A percentile compares a stretch with the other conserved stretches of the same genome.
These are phyloP conservation scores for Melieria omissa DNA, from an alignment of 2,888 invertebrate genomes.

Conservation along the genomic window DNA sequence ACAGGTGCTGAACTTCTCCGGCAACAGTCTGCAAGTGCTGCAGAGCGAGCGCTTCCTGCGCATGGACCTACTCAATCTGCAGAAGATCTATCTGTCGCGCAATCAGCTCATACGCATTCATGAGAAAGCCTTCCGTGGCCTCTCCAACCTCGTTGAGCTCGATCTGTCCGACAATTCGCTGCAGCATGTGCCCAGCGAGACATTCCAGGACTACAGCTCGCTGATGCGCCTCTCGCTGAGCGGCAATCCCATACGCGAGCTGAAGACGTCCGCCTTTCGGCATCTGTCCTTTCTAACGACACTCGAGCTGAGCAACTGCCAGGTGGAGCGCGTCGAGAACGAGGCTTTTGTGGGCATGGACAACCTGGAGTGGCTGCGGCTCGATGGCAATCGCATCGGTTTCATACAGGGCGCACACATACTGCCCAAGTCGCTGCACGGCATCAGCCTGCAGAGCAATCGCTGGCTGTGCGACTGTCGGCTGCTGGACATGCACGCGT, in stretches of 20 bases:
- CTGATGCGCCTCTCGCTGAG: conserved; percentile 85
- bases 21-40: conserved; percentile 83
- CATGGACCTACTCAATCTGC: conserved; percentile 84
- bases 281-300: conserved; percentile 81
- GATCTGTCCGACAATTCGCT: conserved; percentile 87
- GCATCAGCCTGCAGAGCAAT: conserved; percentile 85
- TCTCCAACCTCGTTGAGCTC: conserved; percentile 88
- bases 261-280: conserved; percentile 79
- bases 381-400: conserved; percentile 84
- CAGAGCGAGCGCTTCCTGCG: conserved; percentile 83
- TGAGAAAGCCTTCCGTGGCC: conserved; percentile 82
- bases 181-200: conserved; percentile 80
- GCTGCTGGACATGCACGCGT: conserved; percentile 79
- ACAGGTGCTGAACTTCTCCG: conserved; percentile 87
- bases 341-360: conserved; percentile 85
- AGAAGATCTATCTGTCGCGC: conserved; percentile 84
- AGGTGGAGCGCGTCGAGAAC: conserved; percentile 79
- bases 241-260: conserved; percentile 82
- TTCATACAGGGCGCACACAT: conserved; percentile 77
- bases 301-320: conserved; percentile 84
- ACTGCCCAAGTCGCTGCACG: conserved; percentile 81
- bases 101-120: conserved; percentile 84
- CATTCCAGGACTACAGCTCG: conserved; percentile 81
- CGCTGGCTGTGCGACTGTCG: conserved; percentile 91
- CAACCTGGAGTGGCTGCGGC: conserved; percentile 84